Evolutionary conservation across 2,113 vertebrate species (phyloP).

Genomic region (Ardeotis arabs): DNA sequence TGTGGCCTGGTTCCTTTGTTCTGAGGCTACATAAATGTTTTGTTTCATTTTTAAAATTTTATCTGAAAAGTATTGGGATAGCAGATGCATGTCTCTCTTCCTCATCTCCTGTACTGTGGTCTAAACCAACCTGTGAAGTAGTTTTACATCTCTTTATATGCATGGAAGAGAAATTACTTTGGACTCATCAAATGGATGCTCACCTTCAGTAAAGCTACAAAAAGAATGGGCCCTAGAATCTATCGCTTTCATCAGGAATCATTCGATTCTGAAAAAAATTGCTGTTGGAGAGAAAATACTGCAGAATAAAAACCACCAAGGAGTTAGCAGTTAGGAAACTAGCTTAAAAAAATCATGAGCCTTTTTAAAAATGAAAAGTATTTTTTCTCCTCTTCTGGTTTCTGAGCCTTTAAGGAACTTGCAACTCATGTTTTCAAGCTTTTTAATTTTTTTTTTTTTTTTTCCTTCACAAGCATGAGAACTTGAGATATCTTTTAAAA

Average conservation of each 20-base stretch:
- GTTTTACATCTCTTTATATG: not conserved
- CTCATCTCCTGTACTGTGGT: not conserved
- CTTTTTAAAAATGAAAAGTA: not conserved
- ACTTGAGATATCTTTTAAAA: conserved; percentile 37
- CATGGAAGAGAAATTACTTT: not conserved
- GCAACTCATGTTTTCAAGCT: not conserved
- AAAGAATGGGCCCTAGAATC: not conserved
- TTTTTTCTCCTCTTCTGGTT: not conserved
- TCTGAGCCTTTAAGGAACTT: not conserved
- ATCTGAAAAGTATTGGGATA: not conserved
- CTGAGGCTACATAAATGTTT: not conserved
- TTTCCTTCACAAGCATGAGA: not conserved
- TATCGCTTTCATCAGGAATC: not conserved
- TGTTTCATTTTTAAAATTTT: not conserved
- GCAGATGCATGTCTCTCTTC: not conserved
- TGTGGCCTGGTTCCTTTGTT: not conserved
- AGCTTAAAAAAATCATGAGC: not conserved
- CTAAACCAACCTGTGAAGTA: not conserved
- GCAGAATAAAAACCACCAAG: not conserved
- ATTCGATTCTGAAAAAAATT: not conserved
- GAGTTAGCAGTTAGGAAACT: not conserved
- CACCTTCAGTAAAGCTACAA: not conserved
- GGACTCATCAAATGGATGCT: not conserved
- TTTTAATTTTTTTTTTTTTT: not conserved
- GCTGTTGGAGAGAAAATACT: not conserved